Percentiles rank a stretch among this genome's conserved stretches.
phyloP scores from a whole-genome alignment of 2,797 vertebrate genomes.

The Poeciliopsis turneri region DNA sequence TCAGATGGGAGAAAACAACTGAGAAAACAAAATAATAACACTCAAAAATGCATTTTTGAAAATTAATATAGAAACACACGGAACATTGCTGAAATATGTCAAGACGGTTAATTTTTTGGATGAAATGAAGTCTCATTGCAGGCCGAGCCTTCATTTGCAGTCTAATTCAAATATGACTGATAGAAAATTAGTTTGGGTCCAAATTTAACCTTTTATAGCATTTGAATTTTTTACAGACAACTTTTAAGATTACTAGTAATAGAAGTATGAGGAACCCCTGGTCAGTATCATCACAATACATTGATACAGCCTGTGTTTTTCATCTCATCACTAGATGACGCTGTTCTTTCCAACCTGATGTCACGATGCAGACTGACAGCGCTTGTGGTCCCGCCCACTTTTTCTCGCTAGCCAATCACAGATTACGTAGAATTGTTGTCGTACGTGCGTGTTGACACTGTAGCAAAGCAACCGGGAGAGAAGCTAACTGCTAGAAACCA shows the following conservation, averaged over 20 bases:
- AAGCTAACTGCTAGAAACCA: slow-evolving; percentile 59
- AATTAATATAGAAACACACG: background rate
- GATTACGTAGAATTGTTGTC: slow-evolving; percentile 73
- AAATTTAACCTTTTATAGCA: background rate
- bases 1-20: background rate
- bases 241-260: background rate
- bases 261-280: background rate
- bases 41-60: background rate
- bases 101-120: background rate
- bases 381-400: slow-evolving; percentile 30
- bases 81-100: background rate
- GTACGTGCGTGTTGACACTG: slow-evolving; percentile 63
- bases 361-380: background rate
- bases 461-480: slow-evolving; percentile 53
- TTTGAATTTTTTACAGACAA: background rate
- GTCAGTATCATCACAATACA: background rate
- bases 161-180: background rate
- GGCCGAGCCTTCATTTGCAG: background rate
- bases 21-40: background rate
- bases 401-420: slow-evolving; percentile 70
- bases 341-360: slow-evolving; percentile 20
- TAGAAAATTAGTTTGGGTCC: background rate
- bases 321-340: slow-evolving; percentile 47
- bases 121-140: background rate
- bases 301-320: background rate